Base-by-base conservation (phyloP, 2,888 invertebrate genomes). In the Suillia variegata region DNA sequence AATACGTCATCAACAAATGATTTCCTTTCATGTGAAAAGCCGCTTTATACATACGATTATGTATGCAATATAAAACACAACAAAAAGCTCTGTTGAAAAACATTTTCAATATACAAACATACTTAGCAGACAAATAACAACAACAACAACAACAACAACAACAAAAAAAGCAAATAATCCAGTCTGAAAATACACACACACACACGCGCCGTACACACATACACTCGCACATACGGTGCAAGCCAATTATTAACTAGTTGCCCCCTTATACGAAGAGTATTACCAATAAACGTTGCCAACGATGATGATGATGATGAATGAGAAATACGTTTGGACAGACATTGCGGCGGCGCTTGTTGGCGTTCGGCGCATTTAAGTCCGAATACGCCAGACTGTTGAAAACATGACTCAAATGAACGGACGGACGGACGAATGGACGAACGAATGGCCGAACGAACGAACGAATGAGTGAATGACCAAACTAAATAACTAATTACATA, bases 401-500 rank as follows among this genome's bases (percentile, higher is more conserved):
- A 24, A 52, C 20, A 49, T 24, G 45, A 18, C n/a, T 50, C 24
- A 51, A 42, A 20, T 56, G 26, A 26, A 10, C 26, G 10, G 10
- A 26, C 26, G 10, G 10, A 26, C 26, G 26, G 10, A 26, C 26
- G 26, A 26, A 55, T n/a, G n/a, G n/a, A 22, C 31, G 47, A 55
- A 34, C 22, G 56, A 50, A 17, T 58, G 26, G 2, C 2, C 18
- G 38, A 31, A 17, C 53, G 57, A 18, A 18, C 26, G 26, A 38
- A 22, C 31, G 55, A 48, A 63, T 54, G 67, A 59, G 26, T 59
- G 62, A 62, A 63, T 61, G 62, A 26, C n/a, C 33, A 34, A 60
- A 62, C 45, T 54, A 56, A 62, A 59, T 62, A 62, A 71, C 75
- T 73, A 74, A 74, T 75, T 75, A 74, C 67, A 67, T 74, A 75